Evolutionary conservation across 2,113 vertebrate species (phyloP), one percentile per base, ranked within the genome.

Genomic region (Todiramphus chloris): DNA sequence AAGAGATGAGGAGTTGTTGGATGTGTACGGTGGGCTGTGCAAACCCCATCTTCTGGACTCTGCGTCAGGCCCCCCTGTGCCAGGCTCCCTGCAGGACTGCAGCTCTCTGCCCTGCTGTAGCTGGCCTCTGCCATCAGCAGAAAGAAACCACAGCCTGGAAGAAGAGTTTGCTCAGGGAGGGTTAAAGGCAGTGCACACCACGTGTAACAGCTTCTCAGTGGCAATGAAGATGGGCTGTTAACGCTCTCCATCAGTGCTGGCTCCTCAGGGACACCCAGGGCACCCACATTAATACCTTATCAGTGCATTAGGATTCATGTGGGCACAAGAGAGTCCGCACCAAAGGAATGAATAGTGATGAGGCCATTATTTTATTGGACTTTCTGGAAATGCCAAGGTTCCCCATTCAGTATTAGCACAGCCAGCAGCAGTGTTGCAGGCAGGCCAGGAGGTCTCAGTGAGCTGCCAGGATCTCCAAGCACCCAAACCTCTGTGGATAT

Each of bases 21-120:
- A 16, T 16, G 11, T 33, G 15, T 53, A 51, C 43, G 48, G 39
- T 16, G 19, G 8, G 7, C 30, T 70, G 35, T 33, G 51, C 16
- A 41, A 66, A 48, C 33, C 21, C 28, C 19, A 15, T 43, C 12
- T 46, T 60, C 1, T 1, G 41, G 55, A 27, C 21, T 39, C 24
- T 31, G 33, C 35, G 9, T 12, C 37, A 73, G 59, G 35, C 21
- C 23, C 15, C 43, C 31, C 41, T 0, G 0, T 51, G 48, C 25
- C 55, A 25, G 39, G 30, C 11, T 76, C 23, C 41, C 33, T 1
- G 0, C 0, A 2, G 72, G 41, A 39, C 17, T 1, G 3, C 37
- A 35, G 30, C 0, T 3, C n/a, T 60, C 70, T 83, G 66, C 16
- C 41, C 46, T 0, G 1, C 50, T 72, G 39, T 30, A 37, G 18